A percentile compares a stretch with the other conserved stretches of the same genome.
phyloP scores from a whole-genome alignment of 2,113 vertebrate species.

The Malaclemys terrapin region DNA sequence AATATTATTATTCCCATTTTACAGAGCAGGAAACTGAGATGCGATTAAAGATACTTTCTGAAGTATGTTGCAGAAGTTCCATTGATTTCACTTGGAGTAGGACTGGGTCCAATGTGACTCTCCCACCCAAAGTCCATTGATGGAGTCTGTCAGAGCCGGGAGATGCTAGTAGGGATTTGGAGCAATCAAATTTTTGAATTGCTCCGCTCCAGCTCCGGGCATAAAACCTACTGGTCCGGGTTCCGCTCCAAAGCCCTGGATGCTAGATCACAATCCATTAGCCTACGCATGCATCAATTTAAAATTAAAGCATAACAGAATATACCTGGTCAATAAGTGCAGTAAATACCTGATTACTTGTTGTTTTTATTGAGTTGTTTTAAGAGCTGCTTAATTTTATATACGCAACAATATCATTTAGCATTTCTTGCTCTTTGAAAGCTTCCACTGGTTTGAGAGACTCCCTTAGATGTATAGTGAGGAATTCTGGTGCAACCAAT shows the following conservation, averaged over 20 bases:
- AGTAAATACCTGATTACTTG: not conserved
- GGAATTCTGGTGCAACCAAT: not conserved
- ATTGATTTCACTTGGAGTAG: no score
- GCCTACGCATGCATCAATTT: not conserved
- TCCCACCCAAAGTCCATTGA: not conserved
- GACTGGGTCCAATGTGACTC: fast-evolving
- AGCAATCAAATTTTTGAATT: no score
- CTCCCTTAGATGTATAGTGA: not conserved
- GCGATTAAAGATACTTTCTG: not conserved
- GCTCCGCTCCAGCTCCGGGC: no score
- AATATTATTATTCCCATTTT: not conserved
- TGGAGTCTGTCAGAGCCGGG: not conserved
- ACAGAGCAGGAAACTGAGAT: not conserved
- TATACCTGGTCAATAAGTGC: not conserved
- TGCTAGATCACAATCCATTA: not conserved
- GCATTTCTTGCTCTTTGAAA: not conserved
- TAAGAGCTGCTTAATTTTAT: not conserved
- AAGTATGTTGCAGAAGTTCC: not conserved
- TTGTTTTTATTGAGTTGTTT: not conserved
- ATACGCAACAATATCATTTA: not conserved
- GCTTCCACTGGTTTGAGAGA: not conserved
- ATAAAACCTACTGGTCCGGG: no score
- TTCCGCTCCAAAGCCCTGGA: no score
- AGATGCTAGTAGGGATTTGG: no score
- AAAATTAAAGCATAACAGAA: not conserved